Conservation (phyloP, 2,888 invertebrate genomes). For the Cryptops parisi region DNA sequence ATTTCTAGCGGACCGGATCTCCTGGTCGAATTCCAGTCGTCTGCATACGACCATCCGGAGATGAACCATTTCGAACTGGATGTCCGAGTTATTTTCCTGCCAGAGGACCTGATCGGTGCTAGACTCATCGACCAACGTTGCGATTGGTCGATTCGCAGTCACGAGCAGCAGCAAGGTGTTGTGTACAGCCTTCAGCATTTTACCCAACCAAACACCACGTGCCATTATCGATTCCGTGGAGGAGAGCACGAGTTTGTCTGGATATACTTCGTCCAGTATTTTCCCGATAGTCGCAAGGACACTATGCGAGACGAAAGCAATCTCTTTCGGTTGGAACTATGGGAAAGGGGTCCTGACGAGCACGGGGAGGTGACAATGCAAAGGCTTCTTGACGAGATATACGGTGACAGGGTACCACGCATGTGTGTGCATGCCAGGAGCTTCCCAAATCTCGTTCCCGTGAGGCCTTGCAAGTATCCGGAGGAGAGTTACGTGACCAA, state of each 20-base stretch:
- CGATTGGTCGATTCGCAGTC: constrained; percentile 58
- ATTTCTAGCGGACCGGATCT: constrained; percentile 60
- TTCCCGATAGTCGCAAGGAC: constrained; percentile 31
- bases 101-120: constrained; percentile 20
- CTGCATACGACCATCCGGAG: constrained; percentile 65
- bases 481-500: constrained; percentile 63
- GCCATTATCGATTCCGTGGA: constrained; percentile 59
- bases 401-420: constrained; percentile 17
- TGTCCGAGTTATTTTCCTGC: constrained; percentile 65
- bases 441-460: constrained; percentile 22
- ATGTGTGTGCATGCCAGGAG: constrained; percentile 22
- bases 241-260: constrained; percentile 61
- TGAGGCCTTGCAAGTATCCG: constrained; percentile 23
- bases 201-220: constrained; percentile 64
- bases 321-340: constrained; percentile 13
- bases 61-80: constrained; percentile 67
- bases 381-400: constrained; percentile 9
- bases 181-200: constrained; percentile 61
- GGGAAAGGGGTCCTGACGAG: constrained; percentile 6
- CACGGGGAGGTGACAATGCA: background rate
- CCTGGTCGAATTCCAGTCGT: constrained; percentile 64
- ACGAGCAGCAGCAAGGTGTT: constrained; percentile 55
- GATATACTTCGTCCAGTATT: constrained; percentile 70
- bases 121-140: constrained; percentile 33
- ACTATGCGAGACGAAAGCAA: constrained; percentile 12